Evolutionary conservation across 1,140 invertebrate genomes (phyloP).

Genomic region (Polyergus mexicanus): DNA sequence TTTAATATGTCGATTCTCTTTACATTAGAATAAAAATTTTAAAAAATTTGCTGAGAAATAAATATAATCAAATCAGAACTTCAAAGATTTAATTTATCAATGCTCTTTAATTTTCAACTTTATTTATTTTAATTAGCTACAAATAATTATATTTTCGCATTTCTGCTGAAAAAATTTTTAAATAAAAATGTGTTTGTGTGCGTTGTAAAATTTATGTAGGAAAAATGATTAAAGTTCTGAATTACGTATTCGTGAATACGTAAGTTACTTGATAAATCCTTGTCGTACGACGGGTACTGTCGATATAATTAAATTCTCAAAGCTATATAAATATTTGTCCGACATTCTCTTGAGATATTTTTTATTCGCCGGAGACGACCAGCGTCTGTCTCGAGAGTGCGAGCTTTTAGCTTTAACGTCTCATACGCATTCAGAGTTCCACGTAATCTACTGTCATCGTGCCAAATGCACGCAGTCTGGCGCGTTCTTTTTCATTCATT

Average conservation of each 20-base stretch:
- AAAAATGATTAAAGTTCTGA: not conserved
- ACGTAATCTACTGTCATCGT: slow-evolving; percentile 62
- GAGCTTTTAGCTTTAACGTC: slow-evolving; percentile 37
- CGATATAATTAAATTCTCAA: not conserved
- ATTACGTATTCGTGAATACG: not conserved
- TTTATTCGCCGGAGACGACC: not conserved
- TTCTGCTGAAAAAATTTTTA: not conserved
- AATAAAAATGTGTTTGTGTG: not conserved
- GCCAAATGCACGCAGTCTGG: slow-evolving; percentile 64
- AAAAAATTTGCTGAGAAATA: not conserved
- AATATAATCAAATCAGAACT: not conserved
- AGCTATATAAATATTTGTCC: slow-evolving; percentile 9
- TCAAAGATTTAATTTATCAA: not conserved
- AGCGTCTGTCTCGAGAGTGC: slow-evolving; percentile 22
- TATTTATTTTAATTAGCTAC: not conserved
- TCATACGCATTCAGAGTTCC: slow-evolving; percentile 25
- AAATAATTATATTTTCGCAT: not conserved
- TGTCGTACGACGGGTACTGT: not conserved
- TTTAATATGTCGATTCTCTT: not conserved
- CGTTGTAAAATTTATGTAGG: not conserved
- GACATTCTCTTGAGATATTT: not conserved
- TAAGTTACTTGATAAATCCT: not conserved
- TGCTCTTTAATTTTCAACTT: not conserved
- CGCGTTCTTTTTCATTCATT: slow-evolving; percentile 64
- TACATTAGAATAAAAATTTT: not conserved